Percentiles rank a stretch among this genome's conserved stretches.
Conservation (phyloP, 2,113 vertebrate genomes). For the Microcebus griseorufus region DNA sequence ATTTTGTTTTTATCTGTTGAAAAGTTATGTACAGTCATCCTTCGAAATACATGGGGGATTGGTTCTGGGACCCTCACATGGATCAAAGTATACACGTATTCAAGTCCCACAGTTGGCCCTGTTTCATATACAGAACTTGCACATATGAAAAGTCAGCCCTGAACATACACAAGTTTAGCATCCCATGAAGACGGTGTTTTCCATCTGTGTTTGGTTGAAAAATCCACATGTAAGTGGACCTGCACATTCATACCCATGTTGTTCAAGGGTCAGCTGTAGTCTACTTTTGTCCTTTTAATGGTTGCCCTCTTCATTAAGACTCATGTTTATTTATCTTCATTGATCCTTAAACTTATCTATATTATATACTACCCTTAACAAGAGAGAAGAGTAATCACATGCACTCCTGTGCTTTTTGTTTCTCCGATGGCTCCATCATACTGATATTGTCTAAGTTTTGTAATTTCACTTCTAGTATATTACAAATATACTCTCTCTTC, state of each 20-base stretch:
- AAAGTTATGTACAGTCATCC: background rate
- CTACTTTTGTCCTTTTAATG: background rate
- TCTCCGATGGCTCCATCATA: background rate
- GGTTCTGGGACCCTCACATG: background rate
- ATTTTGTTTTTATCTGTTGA: background rate
- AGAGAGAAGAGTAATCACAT: background rate
- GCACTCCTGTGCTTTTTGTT: background rate
- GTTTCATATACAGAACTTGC: background rate
- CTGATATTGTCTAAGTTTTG: background rate
- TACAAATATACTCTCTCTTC: background rate
- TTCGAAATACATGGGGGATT: background rate
- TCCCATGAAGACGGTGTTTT: background rate
- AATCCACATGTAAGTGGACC: background rate
- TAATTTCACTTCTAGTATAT: background rate
- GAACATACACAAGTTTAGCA: fast-evolving
- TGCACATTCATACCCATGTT: background rate
- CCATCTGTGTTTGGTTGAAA: background rate
- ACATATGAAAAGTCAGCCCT: background rate
- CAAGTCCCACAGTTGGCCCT: background rate
- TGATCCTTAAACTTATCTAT: background rate
- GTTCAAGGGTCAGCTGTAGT: background rate
- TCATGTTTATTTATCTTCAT: background rate
- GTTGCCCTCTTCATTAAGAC: background rate
- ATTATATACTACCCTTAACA: background rate
- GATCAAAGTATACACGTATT: background rate